Conservation (phyloP, 2,888 invertebrate species). For the Thera britannica region DNA sequence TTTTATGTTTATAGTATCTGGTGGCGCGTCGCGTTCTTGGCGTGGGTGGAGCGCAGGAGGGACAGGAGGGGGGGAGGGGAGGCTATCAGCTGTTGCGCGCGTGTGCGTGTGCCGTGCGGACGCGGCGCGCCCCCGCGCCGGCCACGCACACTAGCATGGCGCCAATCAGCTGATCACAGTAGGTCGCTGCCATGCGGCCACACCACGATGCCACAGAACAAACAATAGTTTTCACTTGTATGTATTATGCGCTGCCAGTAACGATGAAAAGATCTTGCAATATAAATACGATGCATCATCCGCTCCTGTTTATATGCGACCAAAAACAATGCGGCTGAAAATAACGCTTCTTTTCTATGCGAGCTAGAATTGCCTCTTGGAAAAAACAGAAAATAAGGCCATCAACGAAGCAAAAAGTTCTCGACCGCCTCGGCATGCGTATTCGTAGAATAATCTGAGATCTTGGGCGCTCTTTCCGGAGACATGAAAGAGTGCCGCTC, state of each 20-base stretch:
- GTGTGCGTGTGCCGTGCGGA: constrained; percentile 45
- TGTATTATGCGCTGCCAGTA: constrained; percentile 37
- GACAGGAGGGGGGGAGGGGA: constrained; percentile 6
- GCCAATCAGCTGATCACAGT: constrained; percentile 80
- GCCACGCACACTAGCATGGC: constrained; percentile 40
- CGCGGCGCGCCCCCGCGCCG: constrained; percentile 51
- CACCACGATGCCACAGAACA: constrained; percentile 9
- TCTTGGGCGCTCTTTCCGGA: constrained; percentile 68
- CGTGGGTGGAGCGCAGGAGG: constrained; percentile 14
- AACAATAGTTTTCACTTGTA: constrained; percentile 7
- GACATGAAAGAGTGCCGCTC: constrained; percentile 73
- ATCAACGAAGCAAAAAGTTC: constrained; percentile 34
- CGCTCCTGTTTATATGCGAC: constrained; percentile 19
- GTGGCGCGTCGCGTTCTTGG: constrained; percentile 16
- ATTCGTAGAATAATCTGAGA: constrained; percentile 58
- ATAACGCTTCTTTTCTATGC: constrained; percentile 16
- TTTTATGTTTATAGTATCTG: constrained; percentile 28
- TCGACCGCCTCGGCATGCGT: constrained; percentile 33
- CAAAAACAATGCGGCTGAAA: constrained; percentile 4
- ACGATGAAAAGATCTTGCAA: constrained; percentile 24
- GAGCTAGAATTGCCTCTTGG: constrained; percentile 17
- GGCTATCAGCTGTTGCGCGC: constrained; percentile 57
- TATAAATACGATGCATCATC: constrained; percentile 18
- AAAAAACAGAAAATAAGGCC: constrained; percentile 16
- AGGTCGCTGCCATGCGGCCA: constrained; percentile 57